A percentile compares a stretch with the other conserved stretches of the same genome.
These are phyloP conservation scores for Cactoblastis cactorum DNA, from an alignment of 2,888 invertebrate genomes.

Conservation along the genomic window DNA sequence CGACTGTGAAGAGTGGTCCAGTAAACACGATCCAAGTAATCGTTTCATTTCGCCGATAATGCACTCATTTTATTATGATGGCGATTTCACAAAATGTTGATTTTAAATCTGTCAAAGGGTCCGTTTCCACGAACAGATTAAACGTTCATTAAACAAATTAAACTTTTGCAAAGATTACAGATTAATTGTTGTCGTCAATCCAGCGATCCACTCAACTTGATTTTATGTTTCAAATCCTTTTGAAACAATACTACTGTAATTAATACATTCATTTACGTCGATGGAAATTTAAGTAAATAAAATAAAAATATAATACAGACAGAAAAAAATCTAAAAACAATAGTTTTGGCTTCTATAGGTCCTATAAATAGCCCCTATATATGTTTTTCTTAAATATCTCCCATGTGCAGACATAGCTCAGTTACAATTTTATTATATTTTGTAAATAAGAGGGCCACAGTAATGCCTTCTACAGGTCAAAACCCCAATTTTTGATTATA, in stretches of 20 bases:
- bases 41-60: background rate
- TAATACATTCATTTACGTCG: background rate
- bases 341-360: too few relatives aligned
- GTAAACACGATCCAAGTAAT: background rate
- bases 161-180: background rate
- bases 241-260: background rate
- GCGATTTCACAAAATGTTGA: background rate
- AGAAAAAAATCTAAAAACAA: too few relatives aligned
- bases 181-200: background rate
- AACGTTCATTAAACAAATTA: slow-evolving; percentile 1
- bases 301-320: too few relatives aligned
- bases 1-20: background rate
- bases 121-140: background rate
- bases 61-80: background rate
- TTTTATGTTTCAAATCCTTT: background rate
- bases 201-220: background rate
- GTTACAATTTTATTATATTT: too few relatives aligned
- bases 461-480: too few relatives aligned
- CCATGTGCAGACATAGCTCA: too few relatives aligned
- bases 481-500: too few relatives aligned
- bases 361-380: too few relatives aligned
- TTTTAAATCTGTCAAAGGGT: slow-evolving; percentile 7
- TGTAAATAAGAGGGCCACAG: too few relatives aligned
- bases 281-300: too few relatives aligned
- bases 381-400: too few relatives aligned